Conservation (phyloP, 2,113 vertebrate genomes). For the Blennius ocellaris region DNA sequence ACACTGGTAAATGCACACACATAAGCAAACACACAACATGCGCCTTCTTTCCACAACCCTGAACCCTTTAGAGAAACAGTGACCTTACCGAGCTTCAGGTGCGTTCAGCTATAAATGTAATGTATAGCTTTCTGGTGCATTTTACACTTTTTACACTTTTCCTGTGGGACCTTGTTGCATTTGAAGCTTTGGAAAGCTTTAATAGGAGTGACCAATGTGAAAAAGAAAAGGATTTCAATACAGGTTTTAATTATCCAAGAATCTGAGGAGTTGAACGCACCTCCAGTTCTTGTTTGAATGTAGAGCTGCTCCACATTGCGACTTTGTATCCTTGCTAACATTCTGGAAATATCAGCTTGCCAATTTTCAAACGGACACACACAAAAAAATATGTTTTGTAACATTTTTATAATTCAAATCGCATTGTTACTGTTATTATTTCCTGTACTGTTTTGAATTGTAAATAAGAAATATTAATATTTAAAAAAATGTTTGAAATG, state of each 20-base stretch:
- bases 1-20: slow-evolving; percentile 38
- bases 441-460: slow-evolving; percentile 93
- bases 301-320: slow-evolving; percentile 82
- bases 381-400: slow-evolving; percentile 91
- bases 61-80: slow-evolving; percentile 74
- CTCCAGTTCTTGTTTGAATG: slow-evolving; percentile 81
- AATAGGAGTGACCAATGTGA: slow-evolving; percentile 40
- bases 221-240: slow-evolving; percentile 24
- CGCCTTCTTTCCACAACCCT: slow-evolving; percentile 75
- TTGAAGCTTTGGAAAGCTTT: slow-evolving; percentile 30
- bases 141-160: slow-evolving; percentile 54
- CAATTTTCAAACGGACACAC: slow-evolving; percentile 88
- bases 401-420: slow-evolving; percentile 84
- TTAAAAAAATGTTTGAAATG: slow-evolving; percentile 97
- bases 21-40: slow-evolving; percentile 58
- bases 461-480: slow-evolving; percentile 99
- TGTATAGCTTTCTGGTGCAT: slow-evolving; percentile 43
- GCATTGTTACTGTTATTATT: slow-evolving; percentile 85
- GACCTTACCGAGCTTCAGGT: slow-evolving; percentile 84
- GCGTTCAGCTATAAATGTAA: slow-evolving; percentile 71
- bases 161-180: slow-evolving; percentile 26
- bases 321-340: slow-evolving; percentile 84
- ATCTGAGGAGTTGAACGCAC: slow-evolving; percentile 69
- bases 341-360: slow-evolving; percentile 79
- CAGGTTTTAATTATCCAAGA: slow-evolving; percentile 41